Evolutionary conservation across 2,113 vertebrate species (phyloP).

Genomic region (Caretta caretta): DNA sequence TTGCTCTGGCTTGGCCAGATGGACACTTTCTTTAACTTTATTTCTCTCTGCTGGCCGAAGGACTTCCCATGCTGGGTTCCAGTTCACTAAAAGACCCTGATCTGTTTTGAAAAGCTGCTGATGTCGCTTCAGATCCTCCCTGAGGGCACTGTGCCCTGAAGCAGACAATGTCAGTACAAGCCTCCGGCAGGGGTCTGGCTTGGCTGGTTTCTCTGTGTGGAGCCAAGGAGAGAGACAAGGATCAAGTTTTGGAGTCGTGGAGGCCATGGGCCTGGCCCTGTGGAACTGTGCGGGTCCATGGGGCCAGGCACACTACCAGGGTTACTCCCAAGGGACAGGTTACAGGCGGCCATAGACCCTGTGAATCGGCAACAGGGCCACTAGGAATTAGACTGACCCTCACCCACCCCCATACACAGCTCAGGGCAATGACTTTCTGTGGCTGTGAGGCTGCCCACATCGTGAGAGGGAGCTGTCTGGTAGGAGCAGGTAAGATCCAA

Average conservation of each 20-base stretch:
- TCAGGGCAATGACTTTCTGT: not conserved
- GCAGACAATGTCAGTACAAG: not conserved
- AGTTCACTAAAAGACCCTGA: not conserved
- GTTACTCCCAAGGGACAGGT: not conserved
- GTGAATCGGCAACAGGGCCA: not conserved
- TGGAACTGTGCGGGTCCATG: too few species aligned
- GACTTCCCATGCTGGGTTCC: not conserved
- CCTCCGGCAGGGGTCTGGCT: not conserved
- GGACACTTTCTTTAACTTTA: not conserved
- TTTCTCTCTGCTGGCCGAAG: not conserved
- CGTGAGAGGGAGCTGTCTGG: not conserved
- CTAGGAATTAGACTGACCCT: not conserved
- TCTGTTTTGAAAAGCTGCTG: not conserved
- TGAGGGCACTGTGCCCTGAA: not conserved
- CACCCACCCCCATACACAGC: too few species aligned
- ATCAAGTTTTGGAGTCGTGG: not conserved
- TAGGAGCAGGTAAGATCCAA: too few species aligned
- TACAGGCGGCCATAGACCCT: not conserved
- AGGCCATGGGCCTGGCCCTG: too few species aligned
- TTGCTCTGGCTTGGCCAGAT: not conserved
- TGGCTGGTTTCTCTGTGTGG: too few species aligned
- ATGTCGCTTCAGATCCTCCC: not conserved
- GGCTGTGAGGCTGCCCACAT: not conserved
- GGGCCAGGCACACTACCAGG: too few species aligned
- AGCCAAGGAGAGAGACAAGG: not conserved